These are phyloP conservation scores for Eriocheir sinensis DNA, from an alignment of 1,140 invertebrate species.

Conservation along the genomic window DNA sequence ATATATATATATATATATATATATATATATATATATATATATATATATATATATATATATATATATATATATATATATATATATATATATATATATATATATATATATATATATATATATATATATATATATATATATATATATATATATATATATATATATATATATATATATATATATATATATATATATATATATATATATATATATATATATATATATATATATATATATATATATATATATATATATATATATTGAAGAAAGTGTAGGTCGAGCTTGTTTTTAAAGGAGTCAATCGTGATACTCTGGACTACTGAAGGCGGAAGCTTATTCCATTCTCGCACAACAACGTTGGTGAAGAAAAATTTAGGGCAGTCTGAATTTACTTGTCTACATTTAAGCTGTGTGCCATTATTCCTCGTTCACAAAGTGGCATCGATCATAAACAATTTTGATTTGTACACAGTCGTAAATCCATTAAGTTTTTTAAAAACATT, in stretches of 20 bases:
- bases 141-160: neutral
- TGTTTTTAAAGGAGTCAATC: no score
- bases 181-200: neutral
- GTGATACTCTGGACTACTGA: no score
- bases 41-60: conserved; percentile 53
- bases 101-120: neutral
- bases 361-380: no score
- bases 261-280: no score
- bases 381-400: no score
- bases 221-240: neutral
- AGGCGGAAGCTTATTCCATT: no score
- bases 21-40: conserved; percentile 51
- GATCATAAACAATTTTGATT: no score
- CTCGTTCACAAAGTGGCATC: neutral
- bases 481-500: no score
- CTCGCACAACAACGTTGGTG: no score
- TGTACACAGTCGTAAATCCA: no score
- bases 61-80: conserved; percentile 53
- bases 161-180: neutral
- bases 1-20: conserved; percentile 53
- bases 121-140: neutral
- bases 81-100: conserved; percentile 51
- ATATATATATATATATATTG: no score
- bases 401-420: neutral
- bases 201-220: neutral